Base-by-base conservation (phyloP, 2,888 invertebrate species). In the Pheosia gnoma region DNA sequence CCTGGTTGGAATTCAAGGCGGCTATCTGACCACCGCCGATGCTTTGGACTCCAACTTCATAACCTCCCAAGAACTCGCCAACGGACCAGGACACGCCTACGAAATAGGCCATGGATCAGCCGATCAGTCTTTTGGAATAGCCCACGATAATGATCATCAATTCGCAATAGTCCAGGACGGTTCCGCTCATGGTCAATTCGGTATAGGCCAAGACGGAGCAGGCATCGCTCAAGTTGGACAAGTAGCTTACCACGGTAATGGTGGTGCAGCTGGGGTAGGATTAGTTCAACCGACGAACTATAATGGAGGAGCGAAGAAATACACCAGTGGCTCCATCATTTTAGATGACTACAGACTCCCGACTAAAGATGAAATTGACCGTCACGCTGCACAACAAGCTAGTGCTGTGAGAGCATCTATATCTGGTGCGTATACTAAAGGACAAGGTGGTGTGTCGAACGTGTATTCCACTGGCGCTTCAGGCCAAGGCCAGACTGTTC, bases 281-380 rank as follows among this genome's bases (percentile, higher is more conserved):
- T 74, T 91, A 4, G 84, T 91, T 2, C 87, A 90, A 80, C 80
- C 88, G 13, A 85, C 86, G 2, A 84, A 85, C 43, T 87, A 89
- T 64, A 81, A 79, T 38, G 75, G 82, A 41, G 82, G 77, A 62
- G 71, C 72, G 9, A 86, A 89, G 9, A 86, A 89, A 76, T 93
- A 92, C 68, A 83, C 89, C 0, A 91, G 88, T 61, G 93, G 93
- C 3, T 91, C 92, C 9, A 70, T 93, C 8, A 90, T 93, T 47
- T 79, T 93, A 59, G 93, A 93, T 59, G 92, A 93, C 57, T 93
- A 90, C 65, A 88, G 93, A 70, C 78, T 86, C n/a, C 89, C 89
- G 5, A 82, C 84, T 54, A 78, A 82, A 72, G 77, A 79, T 11
- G 76, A 79, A 37, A 55, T 62, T 58, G 36, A 41, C 13, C 45